phyloP scores from a whole-genome alignment of 2,113 vertebrate genomes.

The Chloropsis hardwickii region DNA sequence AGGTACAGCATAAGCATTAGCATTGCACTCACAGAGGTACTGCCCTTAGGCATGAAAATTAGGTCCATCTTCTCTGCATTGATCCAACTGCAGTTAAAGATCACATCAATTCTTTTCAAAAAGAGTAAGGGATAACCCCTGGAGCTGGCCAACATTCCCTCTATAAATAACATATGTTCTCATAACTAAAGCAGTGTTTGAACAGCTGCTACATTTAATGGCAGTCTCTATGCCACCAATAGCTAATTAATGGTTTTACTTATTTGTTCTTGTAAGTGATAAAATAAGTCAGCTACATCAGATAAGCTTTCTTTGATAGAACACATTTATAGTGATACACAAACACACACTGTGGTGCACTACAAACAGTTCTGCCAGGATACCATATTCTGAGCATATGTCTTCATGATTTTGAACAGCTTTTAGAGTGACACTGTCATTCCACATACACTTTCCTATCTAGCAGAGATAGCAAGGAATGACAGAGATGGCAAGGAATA shows the following conservation, averaged over 20 bases:
- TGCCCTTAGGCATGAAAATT: conserved; percentile 2
- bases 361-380: neutral
- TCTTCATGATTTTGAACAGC: neutral
- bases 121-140: conserved; percentile 46
- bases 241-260: neutral
- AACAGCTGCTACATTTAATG: conserved; percentile 39
- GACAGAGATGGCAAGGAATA: neutral
- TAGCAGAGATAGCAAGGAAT: neutral
- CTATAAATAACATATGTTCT: conserved; percentile 54
- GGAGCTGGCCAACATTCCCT: conserved; percentile 40
- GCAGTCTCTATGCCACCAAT: neutral
- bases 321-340: neutral
- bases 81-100: conserved; percentile 30
- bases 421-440: conserved; percentile 1
- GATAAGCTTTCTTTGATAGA: neutral
- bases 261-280: neutral
- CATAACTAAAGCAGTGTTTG: conserved; percentile 14
- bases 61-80: neutral
- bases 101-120: conserved; percentile 27
- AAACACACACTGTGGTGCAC: neutral
- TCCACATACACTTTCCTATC: neutral
- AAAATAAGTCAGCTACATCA: neutral
- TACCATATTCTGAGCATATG: neutral
- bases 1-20: neutral
- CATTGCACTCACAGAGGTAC: neutral